phyloP scores from a whole-genome alignment of 2,797 vertebrate species.

The Pelochelys cantorii region DNA sequence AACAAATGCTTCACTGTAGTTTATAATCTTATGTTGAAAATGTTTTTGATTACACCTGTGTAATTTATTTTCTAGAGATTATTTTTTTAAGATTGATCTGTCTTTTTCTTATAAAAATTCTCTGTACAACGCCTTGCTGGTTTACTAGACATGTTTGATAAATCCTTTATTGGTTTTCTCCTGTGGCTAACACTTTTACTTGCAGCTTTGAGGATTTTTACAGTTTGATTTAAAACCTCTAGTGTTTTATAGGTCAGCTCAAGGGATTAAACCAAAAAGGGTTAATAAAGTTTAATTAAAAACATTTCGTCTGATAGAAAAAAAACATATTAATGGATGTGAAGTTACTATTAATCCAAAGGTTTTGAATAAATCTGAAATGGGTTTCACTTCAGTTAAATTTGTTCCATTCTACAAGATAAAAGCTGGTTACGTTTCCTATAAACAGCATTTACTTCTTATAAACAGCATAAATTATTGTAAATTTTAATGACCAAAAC shows the following conservation, averaged over 20 bases:
- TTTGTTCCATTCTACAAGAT: slow-evolving; percentile 45
- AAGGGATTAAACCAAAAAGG: slow-evolving; percentile 72
- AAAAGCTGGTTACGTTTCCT: slow-evolving; percentile 49
- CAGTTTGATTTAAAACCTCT: slow-evolving; percentile 76
- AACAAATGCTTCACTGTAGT: background rate
- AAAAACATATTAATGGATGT: slow-evolving; percentile 70
- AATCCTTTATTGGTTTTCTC: slow-evolving; percentile 66
- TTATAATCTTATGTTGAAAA: slow-evolving; percentile 1
- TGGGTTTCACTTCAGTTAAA: slow-evolving; percentile 49
- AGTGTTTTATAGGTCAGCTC: slow-evolving; percentile 71
- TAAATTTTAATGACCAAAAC: slow-evolving; percentile 25
- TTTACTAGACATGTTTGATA: slow-evolving; percentile 67
- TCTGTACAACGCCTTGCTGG: slow-evolving; percentile 44
- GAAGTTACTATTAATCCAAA: slow-evolving; percentile 61
- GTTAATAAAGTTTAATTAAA: slow-evolving; percentile 80
- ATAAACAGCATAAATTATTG: slow-evolving; percentile 38
- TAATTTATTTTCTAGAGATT: slow-evolving; percentile 27
- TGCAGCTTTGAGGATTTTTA: slow-evolving; percentile 71
- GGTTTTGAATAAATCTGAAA: slow-evolving; percentile 47
- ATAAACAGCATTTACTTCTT: slow-evolving; percentile 32
- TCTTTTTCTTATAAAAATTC: slow-evolving; percentile 7
- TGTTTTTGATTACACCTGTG: slow-evolving; percentile 22
- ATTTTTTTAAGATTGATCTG: slow-evolving; percentile 37
- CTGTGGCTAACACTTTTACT: slow-evolving; percentile 63
- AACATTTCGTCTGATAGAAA: slow-evolving; percentile 62